Base-by-base conservation (phyloP, 2,797 vertebrate species). In the Xyrichtys novacula region DNA sequence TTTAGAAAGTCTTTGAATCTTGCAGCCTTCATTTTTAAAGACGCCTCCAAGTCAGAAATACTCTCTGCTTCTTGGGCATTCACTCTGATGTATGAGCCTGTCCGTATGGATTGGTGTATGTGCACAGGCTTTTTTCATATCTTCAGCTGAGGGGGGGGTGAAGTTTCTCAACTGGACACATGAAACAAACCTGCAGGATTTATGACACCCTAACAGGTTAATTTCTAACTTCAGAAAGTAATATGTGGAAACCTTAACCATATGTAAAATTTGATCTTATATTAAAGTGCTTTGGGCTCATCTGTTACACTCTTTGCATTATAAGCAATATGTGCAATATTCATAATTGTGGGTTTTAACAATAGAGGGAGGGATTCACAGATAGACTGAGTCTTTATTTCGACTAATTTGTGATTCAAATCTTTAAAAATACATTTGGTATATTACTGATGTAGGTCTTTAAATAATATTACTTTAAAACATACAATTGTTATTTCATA, bases 21-120 rank as follows among this genome's bases (percentile, higher is more conserved):
- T 17, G 65, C 10, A 22, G 40, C 55, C 15, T 20, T 57, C 49
- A 48, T 43, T 64, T 71, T 49, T 34, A 56, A 63, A 7, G 40
- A 3, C 36, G 20, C 28, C 60, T 23, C 69, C 38, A 46, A 38
- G 53, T 44, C 29, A 49, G 28, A 56, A 34, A 26, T 31, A 20
- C 31, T 23, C 38, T 49, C 16, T n/a, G 26, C 59, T 31, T 26
- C 36, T 48, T n/a, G 46, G 28, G 34, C 15, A 44, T 31, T 47
- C 55, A 15, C 44, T 25, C 32, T 20, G 48, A 44, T 29, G 46
- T 38, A 36, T 29, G 29, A 46, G 22, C 20, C 1, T 25, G n/a
- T 3, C 55, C 22, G 49, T 42, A 43, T 49, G 42, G 56, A 26
- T 6, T 46, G 60, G 44, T 38, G 43, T 20, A 28, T n/a, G 28